phyloP scores from a whole-genome alignment of 2,888 invertebrate species.

The Drosophila paucipuncta region DNA sequence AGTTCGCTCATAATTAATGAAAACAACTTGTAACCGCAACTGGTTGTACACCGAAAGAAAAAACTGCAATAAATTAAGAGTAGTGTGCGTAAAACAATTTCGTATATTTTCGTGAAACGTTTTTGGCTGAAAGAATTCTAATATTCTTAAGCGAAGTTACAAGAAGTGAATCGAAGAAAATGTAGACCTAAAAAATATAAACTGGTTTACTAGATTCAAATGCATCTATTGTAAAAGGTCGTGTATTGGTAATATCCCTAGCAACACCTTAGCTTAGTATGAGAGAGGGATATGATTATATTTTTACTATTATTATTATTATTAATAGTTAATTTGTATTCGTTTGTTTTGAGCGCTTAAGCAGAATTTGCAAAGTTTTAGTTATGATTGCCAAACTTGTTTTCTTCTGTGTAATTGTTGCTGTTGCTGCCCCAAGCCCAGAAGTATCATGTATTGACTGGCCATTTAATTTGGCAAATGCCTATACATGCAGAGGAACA shows the following conservation, averaged over 20 bases:
- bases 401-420: not conserved
- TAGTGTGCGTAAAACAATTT: not conserved
- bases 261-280: not conserved
- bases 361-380: not conserved
- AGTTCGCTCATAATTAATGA: conserved; percentile 75
- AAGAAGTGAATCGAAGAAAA: not conserved
- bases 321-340: not conserved
- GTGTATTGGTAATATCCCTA: not conserved
- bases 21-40: conserved; percentile 59
- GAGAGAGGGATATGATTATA: too few species aligned
- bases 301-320: too few species aligned
- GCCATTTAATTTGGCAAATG: conserved; percentile 61
- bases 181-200: not conserved
- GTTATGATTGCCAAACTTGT: not conserved
- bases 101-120: not conserved
- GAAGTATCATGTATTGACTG: conserved; percentile 33
- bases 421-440: conserved; percentile 5
- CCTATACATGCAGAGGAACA: conserved; percentile 21
- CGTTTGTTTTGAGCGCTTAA: not conserved
- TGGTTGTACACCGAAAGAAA: conserved; percentile 20
- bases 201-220: not conserved
- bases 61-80: not conserved
- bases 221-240: not conserved
- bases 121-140: not conserved
- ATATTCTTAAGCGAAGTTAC: not conserved